These are phyloP conservation scores for Pygmarrhopalites habei DNA, from an alignment of 1,140 invertebrate species.

Conservation along the genomic window DNA sequence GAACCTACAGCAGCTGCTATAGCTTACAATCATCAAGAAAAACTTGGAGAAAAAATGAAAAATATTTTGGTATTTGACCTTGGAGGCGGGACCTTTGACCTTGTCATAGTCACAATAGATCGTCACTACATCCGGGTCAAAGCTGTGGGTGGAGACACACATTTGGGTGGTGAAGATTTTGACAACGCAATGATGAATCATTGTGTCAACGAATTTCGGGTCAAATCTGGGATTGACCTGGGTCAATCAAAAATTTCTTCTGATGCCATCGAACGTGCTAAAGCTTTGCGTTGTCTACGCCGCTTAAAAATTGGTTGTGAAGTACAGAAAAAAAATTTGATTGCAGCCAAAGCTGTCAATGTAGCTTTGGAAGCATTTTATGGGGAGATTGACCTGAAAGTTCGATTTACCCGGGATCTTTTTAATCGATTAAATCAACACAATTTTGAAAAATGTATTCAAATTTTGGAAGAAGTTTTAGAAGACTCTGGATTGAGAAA, in stretches of 20 bases:
- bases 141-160: no score
- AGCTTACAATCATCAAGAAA: slow-evolving; percentile 98
- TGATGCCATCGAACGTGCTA: background rate
- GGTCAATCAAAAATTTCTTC: background rate
- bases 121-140: no score
- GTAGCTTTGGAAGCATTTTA: slow-evolving; percentile 22
- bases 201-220: background rate
- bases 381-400: background rate
- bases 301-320: slow-evolving; percentile 14
- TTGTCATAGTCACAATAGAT: no score
- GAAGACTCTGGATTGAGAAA: slow-evolving; percentile 53
- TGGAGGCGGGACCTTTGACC: no score
- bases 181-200: no score
- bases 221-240: background rate
- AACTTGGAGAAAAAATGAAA: slow-evolving; percentile 46
- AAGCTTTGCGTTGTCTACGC: background rate
- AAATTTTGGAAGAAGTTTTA: slow-evolving; percentile 55
- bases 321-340: slow-evolving; percentile 1
- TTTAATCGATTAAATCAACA: slow-evolving; percentile 40
- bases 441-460: slow-evolving; percentile 49
- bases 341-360: slow-evolving; percentile 23
- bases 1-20: slow-evolving; percentile 99
- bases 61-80: no score
- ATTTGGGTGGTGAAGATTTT: no score
- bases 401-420: slow-evolving; percentile 7